A percentile compares a stretch with the other conserved stretches of the same genome.
Conservation (phyloP, 2,888 invertebrate genomes). For the Hipparchia sbordonii region DNA sequence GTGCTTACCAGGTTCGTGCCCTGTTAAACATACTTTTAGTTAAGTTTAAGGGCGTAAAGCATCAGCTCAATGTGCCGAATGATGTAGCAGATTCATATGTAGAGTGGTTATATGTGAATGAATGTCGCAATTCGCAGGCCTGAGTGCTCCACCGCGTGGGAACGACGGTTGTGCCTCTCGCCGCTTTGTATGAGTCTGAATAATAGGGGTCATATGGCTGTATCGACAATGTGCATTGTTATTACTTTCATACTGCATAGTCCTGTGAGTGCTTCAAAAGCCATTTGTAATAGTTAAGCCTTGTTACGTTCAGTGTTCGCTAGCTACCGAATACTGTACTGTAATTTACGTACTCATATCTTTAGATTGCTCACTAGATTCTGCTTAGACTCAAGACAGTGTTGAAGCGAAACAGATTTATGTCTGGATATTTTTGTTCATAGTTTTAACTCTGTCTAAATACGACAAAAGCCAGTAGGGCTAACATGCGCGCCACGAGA, state of each 20-base stretch:
- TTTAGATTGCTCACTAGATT: no score
- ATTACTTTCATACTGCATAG: slow-evolving; percentile 25
- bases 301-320: neutral
- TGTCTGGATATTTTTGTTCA: no score
- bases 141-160: slow-evolving; percentile 57
- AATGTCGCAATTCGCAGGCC: slow-evolving; percentile 43
- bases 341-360: no score
- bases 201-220: slow-evolving; percentile 25
- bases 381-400: no score
- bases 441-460: no score
- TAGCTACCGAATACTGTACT: neutral
- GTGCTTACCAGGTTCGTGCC: no score
- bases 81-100: slow-evolving; percentile 18
- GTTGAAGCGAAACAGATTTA: no score
- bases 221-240: slow-evolving; percentile 32
- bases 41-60: neutral
- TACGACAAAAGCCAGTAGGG: no score
- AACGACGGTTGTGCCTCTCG: slow-evolving; percentile 54
- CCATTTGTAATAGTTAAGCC: slow-evolving; percentile 5
- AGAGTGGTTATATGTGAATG: slow-evolving; percentile 30
- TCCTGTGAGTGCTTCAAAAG: slow-evolving; percentile 3
- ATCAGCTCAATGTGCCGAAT: slow-evolving; percentile 28
- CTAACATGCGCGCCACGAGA: no score
- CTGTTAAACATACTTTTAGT: no score
- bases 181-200: slow-evolving; percentile 14